phyloP scores from a whole-genome alignment of 2,888 invertebrate genomes.

The Neoascia interrupta region DNA sequence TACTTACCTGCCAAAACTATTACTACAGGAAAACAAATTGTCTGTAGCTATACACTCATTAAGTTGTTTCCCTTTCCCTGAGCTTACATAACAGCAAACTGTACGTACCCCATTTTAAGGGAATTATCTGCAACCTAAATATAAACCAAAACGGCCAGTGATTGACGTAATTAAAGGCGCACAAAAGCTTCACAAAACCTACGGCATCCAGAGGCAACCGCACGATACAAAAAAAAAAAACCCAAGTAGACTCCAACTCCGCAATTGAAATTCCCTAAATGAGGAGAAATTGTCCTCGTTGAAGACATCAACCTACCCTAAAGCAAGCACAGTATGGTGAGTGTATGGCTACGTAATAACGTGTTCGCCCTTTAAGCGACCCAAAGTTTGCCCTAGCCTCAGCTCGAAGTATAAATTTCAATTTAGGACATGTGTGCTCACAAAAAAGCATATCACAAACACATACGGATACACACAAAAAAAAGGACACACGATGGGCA shows the following conservation, averaged over 20 bases:
- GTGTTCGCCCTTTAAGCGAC: constrained; percentile 19
- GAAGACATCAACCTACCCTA: constrained; percentile 2
- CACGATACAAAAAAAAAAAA: background rate
- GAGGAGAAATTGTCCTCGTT: constrained; percentile 37
- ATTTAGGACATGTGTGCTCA: constrained; percentile 36
- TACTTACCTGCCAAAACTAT: too few species aligned
- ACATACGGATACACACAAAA: constrained; percentile 6
- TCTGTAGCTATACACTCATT: too few species aligned
- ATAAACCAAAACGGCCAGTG: background rate
- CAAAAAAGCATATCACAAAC: background rate
- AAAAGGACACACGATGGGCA: constrained; percentile 8
- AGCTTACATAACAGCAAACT: too few species aligned
- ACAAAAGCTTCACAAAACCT: background rate
- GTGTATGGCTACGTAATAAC: background rate
- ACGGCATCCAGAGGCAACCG: constrained; percentile 7
- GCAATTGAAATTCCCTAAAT: constrained; percentile 20
- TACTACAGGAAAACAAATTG: too few species aligned
- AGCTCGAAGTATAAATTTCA: constrained; percentile 24
- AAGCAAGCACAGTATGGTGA: too few species aligned
- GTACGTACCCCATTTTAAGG: too few species aligned
- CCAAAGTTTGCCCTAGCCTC: constrained; percentile 5
- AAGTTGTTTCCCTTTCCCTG: too few species aligned
- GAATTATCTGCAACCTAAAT: too few species aligned
- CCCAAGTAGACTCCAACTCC: background rate
- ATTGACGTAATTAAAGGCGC: constrained; percentile 25